phyloP scores from a whole-genome alignment of 1,140 invertebrate genomes.

The Teleogryllus occipitalis region DNA sequence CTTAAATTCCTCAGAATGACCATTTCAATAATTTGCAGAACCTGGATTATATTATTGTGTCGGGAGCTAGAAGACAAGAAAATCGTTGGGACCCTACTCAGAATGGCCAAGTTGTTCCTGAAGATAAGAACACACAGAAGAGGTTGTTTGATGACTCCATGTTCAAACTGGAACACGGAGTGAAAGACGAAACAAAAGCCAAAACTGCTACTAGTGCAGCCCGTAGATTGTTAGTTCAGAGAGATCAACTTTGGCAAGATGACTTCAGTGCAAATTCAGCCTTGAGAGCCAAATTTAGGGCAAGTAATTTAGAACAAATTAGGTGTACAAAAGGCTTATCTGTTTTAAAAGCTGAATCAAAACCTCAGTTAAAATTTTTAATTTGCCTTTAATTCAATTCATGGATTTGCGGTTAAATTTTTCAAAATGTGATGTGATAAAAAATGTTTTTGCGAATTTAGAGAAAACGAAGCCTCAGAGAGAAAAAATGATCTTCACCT shows the following conservation, averaged over 20 bases:
- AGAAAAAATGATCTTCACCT: no score
- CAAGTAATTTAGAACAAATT: constrained; percentile 37
- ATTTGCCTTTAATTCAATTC: neutral
- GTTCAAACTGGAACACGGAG: constrained; percentile 90
- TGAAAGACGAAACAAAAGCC: constrained; percentile 65
- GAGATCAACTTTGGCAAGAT: constrained; percentile 76
- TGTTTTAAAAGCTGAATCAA: no score
- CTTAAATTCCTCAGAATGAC: neutral
- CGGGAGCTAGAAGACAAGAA: constrained; percentile 91
- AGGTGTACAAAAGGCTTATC: no score
- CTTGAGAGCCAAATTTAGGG: constrained; percentile 74
- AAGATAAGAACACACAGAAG: constrained; percentile 80
- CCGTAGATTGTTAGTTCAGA: constrained; percentile 63
- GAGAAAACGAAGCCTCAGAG: no score
- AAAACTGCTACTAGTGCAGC: constrained; percentile 62
- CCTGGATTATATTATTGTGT: constrained; percentile 92
- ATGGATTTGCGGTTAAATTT: neutral
- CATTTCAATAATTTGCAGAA: constrained; percentile 51
- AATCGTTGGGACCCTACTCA: constrained; percentile 95
- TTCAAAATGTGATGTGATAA: no score
- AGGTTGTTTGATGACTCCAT: constrained; percentile 89
- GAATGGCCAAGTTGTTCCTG: constrained; percentile 89
- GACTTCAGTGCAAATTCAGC: constrained; percentile 82
- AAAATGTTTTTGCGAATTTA: no score
- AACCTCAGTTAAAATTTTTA: neutral